A percentile compares a stretch with the other conserved stretches of the same genome.
Conservation (phyloP, 2,888 invertebrate species). For the Ypsolopha scabrella region DNA sequence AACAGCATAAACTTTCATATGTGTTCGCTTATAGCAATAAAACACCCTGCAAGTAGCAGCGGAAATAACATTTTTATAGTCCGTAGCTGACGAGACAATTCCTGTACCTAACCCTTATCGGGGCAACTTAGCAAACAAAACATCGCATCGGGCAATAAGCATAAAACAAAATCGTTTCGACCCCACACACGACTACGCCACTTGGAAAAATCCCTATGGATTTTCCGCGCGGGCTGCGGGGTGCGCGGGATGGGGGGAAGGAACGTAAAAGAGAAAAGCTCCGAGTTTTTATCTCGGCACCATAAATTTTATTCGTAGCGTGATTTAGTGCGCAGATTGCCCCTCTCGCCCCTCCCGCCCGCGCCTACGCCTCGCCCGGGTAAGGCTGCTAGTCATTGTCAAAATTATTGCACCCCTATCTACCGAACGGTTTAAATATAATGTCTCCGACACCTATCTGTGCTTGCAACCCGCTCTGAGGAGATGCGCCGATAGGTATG, state of each 20-base stretch:
- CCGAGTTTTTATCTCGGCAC: constrained; percentile 73
- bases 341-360: constrained; percentile 41
- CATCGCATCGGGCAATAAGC: constrained; percentile 65
- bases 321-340: constrained; percentile 73
- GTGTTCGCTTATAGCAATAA: constrained; percentile 1
- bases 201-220: constrained; percentile 71
- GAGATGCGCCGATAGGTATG: constrained; percentile 15
- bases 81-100: constrained; percentile 38
- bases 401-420: constrained; percentile 72
- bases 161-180: constrained; percentile 69
- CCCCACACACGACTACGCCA: constrained; percentile 67
- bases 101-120: constrained; percentile 56
- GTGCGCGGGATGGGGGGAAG: constrained; percentile 33
- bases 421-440: constrained; percentile 68
- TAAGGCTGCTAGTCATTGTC: constrained; percentile 71
- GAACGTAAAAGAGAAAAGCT: constrained; percentile 73
- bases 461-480: constrained; percentile 55
- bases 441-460: constrained; percentile 63
- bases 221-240: constrained; percentile 52
- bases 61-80: constrained; percentile 2
- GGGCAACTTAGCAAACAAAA: constrained; percentile 65
- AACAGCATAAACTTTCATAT: not conserved
- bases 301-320: constrained; percentile 73
- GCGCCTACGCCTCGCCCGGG: constrained; percentile 19
- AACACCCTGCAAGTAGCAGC: not conserved